phyloP scores from a whole-genome alignment of 2,888 invertebrate species.

The Caenorhabditis zanzibari region DNA sequence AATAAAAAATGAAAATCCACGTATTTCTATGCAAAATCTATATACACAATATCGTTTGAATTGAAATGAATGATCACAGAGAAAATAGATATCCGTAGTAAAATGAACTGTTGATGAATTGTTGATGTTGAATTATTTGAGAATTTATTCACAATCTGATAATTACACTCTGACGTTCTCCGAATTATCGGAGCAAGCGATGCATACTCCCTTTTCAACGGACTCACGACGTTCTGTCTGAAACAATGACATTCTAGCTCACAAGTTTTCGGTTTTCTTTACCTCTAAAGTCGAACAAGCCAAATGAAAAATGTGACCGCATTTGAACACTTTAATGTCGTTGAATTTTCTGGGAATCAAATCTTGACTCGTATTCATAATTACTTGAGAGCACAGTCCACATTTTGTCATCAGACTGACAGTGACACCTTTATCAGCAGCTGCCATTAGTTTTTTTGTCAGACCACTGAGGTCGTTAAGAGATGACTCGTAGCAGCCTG shows the following conservation, averaged over 20 bases:
- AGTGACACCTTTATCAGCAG: constrained; percentile 22
- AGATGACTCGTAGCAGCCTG: constrained; percentile 63
- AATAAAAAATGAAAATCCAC: neutral
- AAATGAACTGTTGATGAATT: constrained; percentile 13
- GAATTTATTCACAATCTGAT: constrained; percentile 2
- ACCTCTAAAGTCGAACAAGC: constrained; percentile 68
- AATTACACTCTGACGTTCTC: constrained; percentile 16
- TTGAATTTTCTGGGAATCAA: constrained; percentile 8
- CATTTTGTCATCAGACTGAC: constrained; percentile 22
- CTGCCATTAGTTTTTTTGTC: constrained; percentile 16
- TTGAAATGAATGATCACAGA: constrained; percentile 23
- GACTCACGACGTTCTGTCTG: constrained; percentile 43
- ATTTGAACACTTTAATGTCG: constrained; percentile 71
- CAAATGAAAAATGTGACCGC: constrained; percentile 75
- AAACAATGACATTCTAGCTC: neutral
- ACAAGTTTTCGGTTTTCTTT: neutral
- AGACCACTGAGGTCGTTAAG: constrained; percentile 46
- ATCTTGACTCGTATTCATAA: constrained; percentile 17
- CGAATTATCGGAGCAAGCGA: constrained; percentile 50
- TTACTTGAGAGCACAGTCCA: constrained; percentile 33
- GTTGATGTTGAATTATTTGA: neutral
- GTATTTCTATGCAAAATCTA: constrained; percentile 3
- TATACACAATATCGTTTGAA: neutral
- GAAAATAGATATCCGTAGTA: constrained; percentile 47
- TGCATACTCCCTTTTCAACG: constrained; percentile 31